A percentile compares a stretch with the other conserved stretches of the same genome.
These are phyloP conservation scores for Acyrthosiphon pisum DNA, from an alignment of 1,140 invertebrate genomes.

Conservation along the genomic window DNA sequence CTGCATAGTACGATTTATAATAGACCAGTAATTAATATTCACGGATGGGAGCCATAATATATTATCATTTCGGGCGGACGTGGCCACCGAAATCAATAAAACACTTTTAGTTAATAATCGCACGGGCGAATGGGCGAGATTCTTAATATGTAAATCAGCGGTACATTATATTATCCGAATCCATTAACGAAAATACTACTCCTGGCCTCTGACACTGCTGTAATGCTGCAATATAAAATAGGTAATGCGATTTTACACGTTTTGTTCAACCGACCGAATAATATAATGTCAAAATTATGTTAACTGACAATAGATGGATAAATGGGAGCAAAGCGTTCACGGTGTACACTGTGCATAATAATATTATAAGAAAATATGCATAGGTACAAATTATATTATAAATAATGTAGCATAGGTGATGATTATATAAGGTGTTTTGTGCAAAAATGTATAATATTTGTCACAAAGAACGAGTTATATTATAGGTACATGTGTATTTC, in stretches of 20 bases:
- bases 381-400: neutral
- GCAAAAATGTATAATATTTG: neutral
- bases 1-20: neutral
- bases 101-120: slow-evolving; percentile 10
- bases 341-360: neutral
- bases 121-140: neutral
- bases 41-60: neutral
- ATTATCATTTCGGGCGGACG: neutral
- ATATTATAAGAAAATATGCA: neutral
- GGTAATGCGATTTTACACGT: neutral
- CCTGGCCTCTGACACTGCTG: neutral
- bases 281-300: neutral
- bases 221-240: neutral
- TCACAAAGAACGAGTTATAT: neutral
- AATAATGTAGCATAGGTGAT: neutral
- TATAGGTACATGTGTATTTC: neutral
- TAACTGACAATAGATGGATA: neutral
- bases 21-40: slow-evolving; percentile 28
- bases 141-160: neutral
- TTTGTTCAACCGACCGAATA: neutral
- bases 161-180: neutral
- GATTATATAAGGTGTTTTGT: too few relatives aligned
- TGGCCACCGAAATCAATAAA: neutral
- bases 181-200: neutral
- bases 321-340: neutral